phyloP scores from a whole-genome alignment of 2,113 vertebrate species.

The Plectropomus leopardus region DNA sequence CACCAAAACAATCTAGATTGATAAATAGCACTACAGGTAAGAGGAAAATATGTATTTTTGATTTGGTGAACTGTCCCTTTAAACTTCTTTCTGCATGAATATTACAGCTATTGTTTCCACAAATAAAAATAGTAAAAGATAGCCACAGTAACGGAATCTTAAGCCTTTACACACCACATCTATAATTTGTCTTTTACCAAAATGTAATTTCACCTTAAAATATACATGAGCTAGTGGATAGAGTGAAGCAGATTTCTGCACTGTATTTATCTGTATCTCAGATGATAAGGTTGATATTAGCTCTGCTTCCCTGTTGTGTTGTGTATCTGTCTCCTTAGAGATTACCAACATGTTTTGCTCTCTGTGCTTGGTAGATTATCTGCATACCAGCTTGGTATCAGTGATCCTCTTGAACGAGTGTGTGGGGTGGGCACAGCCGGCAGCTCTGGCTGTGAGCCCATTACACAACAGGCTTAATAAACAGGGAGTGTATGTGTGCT shows the following conservation, averaged over 20 bases:
- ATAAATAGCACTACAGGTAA: no score
- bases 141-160: background rate
- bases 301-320: conserved; percentile 40
- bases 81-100: background rate
- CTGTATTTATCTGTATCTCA: conserved; percentile 11
- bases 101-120: background rate
- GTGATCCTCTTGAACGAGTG: conserved; percentile 52
- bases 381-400: conserved; percentile 63
- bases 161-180: no score
- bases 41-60: no score
- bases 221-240: background rate
- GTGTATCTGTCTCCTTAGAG: conserved; percentile 37
- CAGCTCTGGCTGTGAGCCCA: conserved; percentile 67
- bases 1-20: no score
- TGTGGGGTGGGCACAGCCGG: conserved; percentile 53
- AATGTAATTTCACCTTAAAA: background rate
- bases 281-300: conserved; percentile 33
- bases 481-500: conserved; percentile 49
- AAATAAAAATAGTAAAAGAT: background rate
- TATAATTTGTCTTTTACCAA: background rate
- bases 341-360: conserved; percentile 47
- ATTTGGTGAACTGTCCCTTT: background rate
- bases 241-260: background rate
- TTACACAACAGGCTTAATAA: conserved; percentile 78
- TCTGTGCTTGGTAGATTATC: conserved; percentile 58